Evolutionary conservation across 2,797 vertebrate species (phyloP).

Genomic region (Podarcis siculus): DNA sequence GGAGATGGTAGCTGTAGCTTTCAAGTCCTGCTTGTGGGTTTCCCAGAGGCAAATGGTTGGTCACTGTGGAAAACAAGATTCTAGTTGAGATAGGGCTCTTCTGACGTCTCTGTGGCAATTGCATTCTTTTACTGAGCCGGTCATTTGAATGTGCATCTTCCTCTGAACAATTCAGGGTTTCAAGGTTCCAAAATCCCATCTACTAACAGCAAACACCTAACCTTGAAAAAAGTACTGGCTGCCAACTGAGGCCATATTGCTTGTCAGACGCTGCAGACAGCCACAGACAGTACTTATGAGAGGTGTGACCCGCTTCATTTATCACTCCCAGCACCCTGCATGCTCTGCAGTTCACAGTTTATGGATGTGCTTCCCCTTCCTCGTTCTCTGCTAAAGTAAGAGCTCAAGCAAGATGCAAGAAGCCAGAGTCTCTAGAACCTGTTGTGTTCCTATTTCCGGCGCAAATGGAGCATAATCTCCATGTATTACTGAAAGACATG

Average conservation of each 20-base stretch:
- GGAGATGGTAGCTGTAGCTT: no score
- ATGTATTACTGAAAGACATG: neutral
- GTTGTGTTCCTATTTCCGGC: neutral
- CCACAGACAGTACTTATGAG: conserved; percentile 1
- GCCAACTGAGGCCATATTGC: fast-evolving
- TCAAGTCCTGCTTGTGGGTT: no score
- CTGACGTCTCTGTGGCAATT: neutral
- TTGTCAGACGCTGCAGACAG: conserved; percentile 30
- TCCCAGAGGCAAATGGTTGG: no score
- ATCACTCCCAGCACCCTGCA: neutral
- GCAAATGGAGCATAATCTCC: neutral
- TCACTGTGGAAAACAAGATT: no score
- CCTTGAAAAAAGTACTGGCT: neutral
- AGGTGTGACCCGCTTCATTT: conserved; percentile 24
- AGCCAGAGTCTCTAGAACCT: neutral
- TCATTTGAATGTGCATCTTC: neutral
- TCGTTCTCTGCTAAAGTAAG: conserved; percentile 24
- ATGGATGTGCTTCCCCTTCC: neutral
- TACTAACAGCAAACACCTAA: neutral
- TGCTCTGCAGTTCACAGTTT: neutral
- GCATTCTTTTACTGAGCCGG: neutral
- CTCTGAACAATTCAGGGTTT: conserved; percentile 2
- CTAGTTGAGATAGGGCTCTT: no score
- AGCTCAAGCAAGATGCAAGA: neutral
- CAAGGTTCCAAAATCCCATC: neutral